Conservation (phyloP, 2,797 vertebrate genomes). For the Malacoraja senta region DNA sequence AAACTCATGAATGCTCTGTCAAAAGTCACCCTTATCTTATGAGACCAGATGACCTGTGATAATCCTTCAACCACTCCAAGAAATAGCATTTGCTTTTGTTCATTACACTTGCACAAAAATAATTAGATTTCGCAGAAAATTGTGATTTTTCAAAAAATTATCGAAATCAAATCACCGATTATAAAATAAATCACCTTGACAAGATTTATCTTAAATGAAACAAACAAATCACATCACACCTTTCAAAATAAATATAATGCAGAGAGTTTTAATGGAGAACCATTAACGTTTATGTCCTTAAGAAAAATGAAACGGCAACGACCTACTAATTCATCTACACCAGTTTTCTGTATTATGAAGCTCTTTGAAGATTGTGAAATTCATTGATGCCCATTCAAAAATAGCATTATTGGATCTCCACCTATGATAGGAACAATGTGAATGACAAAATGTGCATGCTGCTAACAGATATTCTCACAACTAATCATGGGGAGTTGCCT, state of each 20-base stretch:
- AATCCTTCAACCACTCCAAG: slow-evolving; percentile 49
- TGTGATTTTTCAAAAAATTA: not conserved
- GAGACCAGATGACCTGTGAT: slow-evolving; percentile 83
- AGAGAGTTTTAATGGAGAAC: not conserved
- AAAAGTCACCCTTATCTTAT: slow-evolving; percentile 75
- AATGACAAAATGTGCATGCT: too few species aligned
- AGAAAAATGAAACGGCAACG: not conserved
- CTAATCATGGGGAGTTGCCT: too few species aligned
- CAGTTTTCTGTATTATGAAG: too few species aligned
- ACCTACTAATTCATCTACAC: too few species aligned
- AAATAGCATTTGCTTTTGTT: slow-evolving; percentile 4
- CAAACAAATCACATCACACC: not conserved
- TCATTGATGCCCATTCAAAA: too few species aligned
- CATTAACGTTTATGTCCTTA: not conserved
- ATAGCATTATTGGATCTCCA: too few species aligned
- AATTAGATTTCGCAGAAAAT: slow-evolving; percentile 12
- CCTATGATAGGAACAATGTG: too few species aligned
- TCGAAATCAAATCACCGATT: not conserved
- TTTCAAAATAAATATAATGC: not conserved
- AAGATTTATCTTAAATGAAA: slow-evolving; percentile 14
- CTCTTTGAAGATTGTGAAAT: too few species aligned
- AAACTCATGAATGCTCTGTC: slow-evolving; percentile 49
- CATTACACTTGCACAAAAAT: not conserved
- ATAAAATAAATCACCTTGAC: not conserved
- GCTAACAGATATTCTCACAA: too few species aligned